Base-by-base conservation (phyloP, 2,113 vertebrate species). In the Lampris incognitus region DNA sequence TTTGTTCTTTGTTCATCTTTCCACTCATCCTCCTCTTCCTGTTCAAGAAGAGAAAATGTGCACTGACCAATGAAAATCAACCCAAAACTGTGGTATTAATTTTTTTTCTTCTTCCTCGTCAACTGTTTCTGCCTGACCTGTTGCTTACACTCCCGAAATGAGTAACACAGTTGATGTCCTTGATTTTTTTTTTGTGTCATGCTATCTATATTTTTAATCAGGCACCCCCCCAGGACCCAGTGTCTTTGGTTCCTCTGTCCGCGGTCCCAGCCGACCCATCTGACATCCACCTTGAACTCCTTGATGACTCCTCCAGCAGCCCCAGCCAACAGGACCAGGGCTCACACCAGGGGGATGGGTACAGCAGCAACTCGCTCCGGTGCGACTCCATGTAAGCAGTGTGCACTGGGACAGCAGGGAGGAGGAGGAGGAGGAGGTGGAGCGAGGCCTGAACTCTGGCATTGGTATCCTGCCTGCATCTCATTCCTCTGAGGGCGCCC, bases 11-110 rank as follows among this genome's bases (percentile, higher is more conserved):
- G 52, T 64, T 90, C 54, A 36, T 91, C 11, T 40, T 72, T 44
- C 66, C 86, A 10, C 68, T 84, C 52, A 58, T 84, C 7, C 24
- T 60, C 2, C 9, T 63, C 13, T 76, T 83, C 69, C 50, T 90
- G 49, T 49, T 64, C 9, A 72, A 75, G 69, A 56, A 8, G 1
- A 78, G 57, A 73, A 52, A 0, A 37, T 49, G 78, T 0, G 38
- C 36, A 13, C 55, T 69, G 0, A 1, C 69, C 3, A 1, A 74
- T 6, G 66, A 71, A 66, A 72, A 10, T 37, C 88, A 82, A 46
- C 90, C 91, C 70, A 89, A 90, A 81, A 48, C 80, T 63, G 81
- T 11, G 59, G 93, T 92, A 84, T 3, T 56, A 36, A 48, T 58
- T 42, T 2, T 9, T n/a, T 64, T 0, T 9, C 75, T 4, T n/a